Conservation (phyloP, 2,797 vertebrate genomes). For the Chelonia mydas region DNA sequence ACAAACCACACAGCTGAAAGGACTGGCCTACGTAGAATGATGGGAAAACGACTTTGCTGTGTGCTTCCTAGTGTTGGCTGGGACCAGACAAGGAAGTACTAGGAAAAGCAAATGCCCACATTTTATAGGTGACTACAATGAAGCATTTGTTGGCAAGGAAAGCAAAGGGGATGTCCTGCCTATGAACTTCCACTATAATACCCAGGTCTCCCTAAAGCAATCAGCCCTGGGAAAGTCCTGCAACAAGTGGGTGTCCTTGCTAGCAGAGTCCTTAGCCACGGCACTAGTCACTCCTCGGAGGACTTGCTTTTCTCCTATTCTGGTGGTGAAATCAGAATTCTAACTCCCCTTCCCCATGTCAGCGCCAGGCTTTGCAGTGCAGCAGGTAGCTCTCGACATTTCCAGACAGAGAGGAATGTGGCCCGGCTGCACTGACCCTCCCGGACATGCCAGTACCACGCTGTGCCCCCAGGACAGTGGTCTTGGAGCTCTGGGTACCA, state of each 20-base stretch:
- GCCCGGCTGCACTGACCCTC: background rate
- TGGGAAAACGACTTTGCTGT: no score
- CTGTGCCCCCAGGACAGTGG: background rate
- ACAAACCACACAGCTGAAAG: background rate
- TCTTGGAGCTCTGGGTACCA: background rate
- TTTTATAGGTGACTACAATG: background rate
- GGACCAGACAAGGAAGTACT: fast-evolving
- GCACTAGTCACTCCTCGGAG: background rate
- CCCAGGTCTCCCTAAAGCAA: background rate
- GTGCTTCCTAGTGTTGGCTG: no score
- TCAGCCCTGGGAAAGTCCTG: background rate
- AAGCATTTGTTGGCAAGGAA: background rate
- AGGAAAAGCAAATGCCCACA: background rate
- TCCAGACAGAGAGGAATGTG: background rate
- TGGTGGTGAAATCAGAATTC: background rate
- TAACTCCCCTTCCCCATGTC: background rate
- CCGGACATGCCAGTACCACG: background rate
- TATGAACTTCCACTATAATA: background rate
- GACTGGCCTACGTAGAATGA: background rate
- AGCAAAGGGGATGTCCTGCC: background rate
- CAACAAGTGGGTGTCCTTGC: background rate
- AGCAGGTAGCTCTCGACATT: background rate
- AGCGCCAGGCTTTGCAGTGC: background rate
- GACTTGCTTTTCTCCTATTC: background rate
- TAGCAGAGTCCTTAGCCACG: background rate